Evolutionary conservation across 2,888 invertebrate genomes (phyloP).

Genomic region (Lasioglossum marginatum): DNA sequence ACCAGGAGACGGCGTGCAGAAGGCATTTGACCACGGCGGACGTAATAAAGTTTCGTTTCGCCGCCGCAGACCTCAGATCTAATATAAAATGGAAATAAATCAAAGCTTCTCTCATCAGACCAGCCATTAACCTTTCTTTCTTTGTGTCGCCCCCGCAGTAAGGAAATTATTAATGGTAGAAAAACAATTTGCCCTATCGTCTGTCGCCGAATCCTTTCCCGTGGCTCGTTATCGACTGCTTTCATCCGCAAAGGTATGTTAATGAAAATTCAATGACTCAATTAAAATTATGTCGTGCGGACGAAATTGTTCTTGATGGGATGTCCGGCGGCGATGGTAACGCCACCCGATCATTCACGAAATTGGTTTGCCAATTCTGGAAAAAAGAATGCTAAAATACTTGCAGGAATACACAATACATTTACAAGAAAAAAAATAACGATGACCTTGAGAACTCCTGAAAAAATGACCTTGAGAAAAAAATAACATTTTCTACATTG

Average conservation of each 20-base stretch:
- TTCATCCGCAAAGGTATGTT: neutral
- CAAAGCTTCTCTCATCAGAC: slow-evolving; percentile 45
- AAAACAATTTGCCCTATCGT: slow-evolving; percentile 28
- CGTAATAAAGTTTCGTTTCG: slow-evolving; percentile 65
- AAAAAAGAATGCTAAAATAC: neutral
- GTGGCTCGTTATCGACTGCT: neutral
- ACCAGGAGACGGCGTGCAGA: slow-evolving; percentile 50
- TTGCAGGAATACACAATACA: too few species aligned
- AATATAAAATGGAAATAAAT: slow-evolving; percentile 67
- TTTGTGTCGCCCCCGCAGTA: slow-evolving; percentile 26
- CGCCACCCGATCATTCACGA: too few species aligned
- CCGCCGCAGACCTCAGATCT: slow-evolving; percentile 48
- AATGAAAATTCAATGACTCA: neutral
- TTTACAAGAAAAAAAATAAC: too few species aligned
- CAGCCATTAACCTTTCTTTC: slow-evolving; percentile 54
- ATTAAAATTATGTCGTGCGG: neutral
- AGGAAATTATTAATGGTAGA: slow-evolving; percentile 27
- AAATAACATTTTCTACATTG: too few species aligned
- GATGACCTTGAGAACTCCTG: too few species aligned
- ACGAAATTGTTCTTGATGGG: neutral
- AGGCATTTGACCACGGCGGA: slow-evolving; percentile 57
- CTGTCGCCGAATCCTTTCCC: neutral
- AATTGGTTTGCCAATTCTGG: too few species aligned
- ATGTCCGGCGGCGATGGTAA: neutral
- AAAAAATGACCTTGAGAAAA: too few species aligned